These are phyloP conservation scores for Zootermopsis nevadensis DNA, from an alignment of 2,888 invertebrate genomes.

Conservation along the genomic window DNA sequence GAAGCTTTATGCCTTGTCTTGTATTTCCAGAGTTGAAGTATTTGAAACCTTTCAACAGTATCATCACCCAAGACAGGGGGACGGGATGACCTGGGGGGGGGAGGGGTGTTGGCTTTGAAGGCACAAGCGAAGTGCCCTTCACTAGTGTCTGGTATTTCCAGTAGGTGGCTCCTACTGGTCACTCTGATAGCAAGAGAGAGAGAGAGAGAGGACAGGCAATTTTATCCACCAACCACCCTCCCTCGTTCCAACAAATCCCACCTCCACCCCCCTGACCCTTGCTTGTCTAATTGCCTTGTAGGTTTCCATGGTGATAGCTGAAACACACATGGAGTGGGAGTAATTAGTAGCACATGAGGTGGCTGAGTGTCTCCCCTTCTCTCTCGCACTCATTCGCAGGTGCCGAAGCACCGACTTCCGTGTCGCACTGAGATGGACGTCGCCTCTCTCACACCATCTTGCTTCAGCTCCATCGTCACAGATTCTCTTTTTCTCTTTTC, in stretches of 20 bases:
- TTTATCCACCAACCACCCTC: slow-evolving; percentile 40
- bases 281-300: slow-evolving; percentile 53
- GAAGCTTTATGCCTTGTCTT: slow-evolving; percentile 25
- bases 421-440: neutral
- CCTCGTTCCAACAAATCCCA: slow-evolving; percentile 39
- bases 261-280: slow-evolving; percentile 36
- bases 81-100: neutral
- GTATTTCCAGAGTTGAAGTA: neutral
- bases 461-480: slow-evolving; percentile 8
- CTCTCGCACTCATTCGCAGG: slow-evolving; percentile 24
- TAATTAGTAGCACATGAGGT: slow-evolving; percentile 53
- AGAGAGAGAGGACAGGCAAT: slow-evolving; percentile 44
- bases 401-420: slow-evolving; percentile 24
- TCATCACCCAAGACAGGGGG: slow-evolving; percentile 9
- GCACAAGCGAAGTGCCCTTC: slow-evolving; percentile 31
- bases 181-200: slow-evolving; percentile 18
- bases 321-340: slow-evolving; percentile 47
- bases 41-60: neutral
- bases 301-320: slow-evolving; percentile 52
- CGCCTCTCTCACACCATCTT: neutral
- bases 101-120: slow-evolving; percentile 39
- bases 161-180: slow-evolving; percentile 5
- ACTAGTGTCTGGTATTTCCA: slow-evolving; percentile 24
- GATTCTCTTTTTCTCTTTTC: slow-evolving; percentile 22
- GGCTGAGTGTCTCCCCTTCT: slow-evolving; percentile 40